phyloP scores from a whole-genome alignment of 2,113 vertebrate genomes.

The Ceyx cyanopectus region DNA sequence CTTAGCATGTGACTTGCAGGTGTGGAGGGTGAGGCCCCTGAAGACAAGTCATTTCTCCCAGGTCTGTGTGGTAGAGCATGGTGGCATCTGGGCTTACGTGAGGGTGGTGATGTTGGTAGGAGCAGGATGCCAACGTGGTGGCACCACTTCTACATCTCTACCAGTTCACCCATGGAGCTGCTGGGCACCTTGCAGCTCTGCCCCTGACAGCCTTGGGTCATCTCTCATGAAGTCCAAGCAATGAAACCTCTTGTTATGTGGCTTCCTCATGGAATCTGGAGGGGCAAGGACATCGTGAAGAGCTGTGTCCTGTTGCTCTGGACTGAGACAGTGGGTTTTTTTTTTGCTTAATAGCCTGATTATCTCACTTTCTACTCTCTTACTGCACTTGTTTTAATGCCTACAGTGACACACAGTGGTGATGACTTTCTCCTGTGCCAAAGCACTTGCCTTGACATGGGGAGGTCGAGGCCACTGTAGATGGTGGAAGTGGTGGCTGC shows the following conservation, averaged over 20 bases:
- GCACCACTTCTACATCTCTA: neutral
- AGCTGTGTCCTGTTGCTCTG: neutral
- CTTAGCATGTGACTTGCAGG: neutral
- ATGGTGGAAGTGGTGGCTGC: neutral
- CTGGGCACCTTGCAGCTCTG: neutral
- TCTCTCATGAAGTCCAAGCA: fast-evolving
- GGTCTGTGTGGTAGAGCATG: neutral
- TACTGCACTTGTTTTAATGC: conserved; percentile 39
- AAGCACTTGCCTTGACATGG: neutral
- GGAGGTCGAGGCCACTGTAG: neutral
- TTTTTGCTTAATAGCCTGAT: neutral
- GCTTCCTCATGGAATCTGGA: neutral
- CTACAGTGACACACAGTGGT: conserved; percentile 74
- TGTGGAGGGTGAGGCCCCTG: fast-evolving
- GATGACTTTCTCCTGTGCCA: conserved; percentile 45
- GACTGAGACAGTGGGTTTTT: neutral
- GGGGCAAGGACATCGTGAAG: neutral
- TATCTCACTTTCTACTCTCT: neutral
- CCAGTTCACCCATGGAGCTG: fast-evolving
- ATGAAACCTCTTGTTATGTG: neutral
- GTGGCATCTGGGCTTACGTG: fast-evolving
- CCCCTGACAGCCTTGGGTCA: neutral
- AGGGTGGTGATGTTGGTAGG: neutral
- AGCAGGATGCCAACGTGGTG: fast-evolving
- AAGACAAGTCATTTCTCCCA: neutral